Evolutionary conservation across 2,888 invertebrate species (phyloP), one percentile per base, ranked within the genome.

Genomic region (Pedicia rivosa): DNA sequence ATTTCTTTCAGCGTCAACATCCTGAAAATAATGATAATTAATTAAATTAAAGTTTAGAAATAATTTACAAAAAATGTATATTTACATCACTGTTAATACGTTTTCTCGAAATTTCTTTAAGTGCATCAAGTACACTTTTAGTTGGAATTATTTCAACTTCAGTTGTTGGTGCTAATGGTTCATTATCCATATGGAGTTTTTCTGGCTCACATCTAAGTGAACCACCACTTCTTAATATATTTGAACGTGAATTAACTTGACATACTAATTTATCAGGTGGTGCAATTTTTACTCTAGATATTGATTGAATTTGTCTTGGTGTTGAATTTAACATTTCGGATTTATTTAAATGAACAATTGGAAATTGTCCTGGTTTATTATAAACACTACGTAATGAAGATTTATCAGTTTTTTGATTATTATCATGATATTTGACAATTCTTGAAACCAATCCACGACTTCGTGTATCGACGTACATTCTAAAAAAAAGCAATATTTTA

Each of bases 71-170:
- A n/a, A n/a, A n/a, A n/a, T n/a, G n/a, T n/a, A n/a, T n/a, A n/a
- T n/a, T n/a, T n/a, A n/a, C 67, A 44, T 55, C 62, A 28, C 62
- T 58, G 45, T 66, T 67, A 19, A 69, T 67, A 24, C 69, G 55
- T 49, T 69, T 69, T 16, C 68, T 54, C 2, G 69, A 69, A 35
- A 69, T 68, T 50, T 69, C 69, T 43, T 67, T 68, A 1, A 69
- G 48, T 10, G 66, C 69, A 48, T 69, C 69, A 24, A 69, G 49
- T 4, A 69, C 67, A 49, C 66, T 68, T 36, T 64, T 56, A 4
- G 30, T 30, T 12, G 17, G 34, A 24, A 16, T 13, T n/a, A n/a
- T n/a, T n/a, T n/a, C n/a, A n/a, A n/a, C n/a, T n/a, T n/a, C n/a
- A n/a, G n/a, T n/a, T n/a, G n/a, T n/a, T n/a, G n/a, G n/a, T n/a